Conservation (phyloP, 2,113 vertebrate species). For the Thoracochromis brauschi region DNA sequence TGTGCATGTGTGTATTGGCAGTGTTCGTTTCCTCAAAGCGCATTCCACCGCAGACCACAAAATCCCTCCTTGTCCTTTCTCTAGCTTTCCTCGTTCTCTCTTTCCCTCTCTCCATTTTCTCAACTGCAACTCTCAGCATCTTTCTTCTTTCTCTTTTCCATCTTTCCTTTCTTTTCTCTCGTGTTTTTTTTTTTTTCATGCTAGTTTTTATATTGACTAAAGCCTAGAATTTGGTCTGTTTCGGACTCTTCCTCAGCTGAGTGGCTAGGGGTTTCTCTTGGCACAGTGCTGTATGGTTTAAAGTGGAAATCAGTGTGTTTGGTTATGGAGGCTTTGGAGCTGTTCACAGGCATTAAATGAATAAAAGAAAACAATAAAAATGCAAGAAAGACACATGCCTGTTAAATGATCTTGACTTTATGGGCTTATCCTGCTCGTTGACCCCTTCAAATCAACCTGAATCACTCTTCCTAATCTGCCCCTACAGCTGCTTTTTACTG, state of each 20-base stretch:
- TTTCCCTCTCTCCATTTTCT: not conserved
- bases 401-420: not conserved
- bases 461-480: not conserved
- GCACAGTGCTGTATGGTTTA: not conserved
- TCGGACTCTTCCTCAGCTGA: not conserved
- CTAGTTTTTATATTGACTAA: not conserved
- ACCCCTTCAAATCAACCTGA: not conserved
- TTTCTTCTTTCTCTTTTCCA: not conserved
- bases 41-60: constrained; percentile 54
- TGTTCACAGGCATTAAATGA: not conserved
- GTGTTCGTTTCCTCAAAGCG: constrained; percentile 23
- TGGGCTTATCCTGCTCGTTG: not conserved
- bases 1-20: constrained; percentile 21
- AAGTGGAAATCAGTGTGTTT: not conserved
- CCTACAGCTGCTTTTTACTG: not conserved
- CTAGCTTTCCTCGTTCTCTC: not conserved
- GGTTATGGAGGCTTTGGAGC: not conserved
- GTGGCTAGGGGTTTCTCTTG: not conserved
- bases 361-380: not conserved
- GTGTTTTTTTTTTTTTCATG: not conserved
- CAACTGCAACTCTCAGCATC: not conserved
- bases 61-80: constrained; percentile 37
- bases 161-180: not conserved
- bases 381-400: not conserved
- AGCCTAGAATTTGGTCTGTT: not conserved